Evolutionary conservation across 1,140 invertebrate genomes (phyloP).

Genomic region (Trypoxylus dichotomus): DNA sequence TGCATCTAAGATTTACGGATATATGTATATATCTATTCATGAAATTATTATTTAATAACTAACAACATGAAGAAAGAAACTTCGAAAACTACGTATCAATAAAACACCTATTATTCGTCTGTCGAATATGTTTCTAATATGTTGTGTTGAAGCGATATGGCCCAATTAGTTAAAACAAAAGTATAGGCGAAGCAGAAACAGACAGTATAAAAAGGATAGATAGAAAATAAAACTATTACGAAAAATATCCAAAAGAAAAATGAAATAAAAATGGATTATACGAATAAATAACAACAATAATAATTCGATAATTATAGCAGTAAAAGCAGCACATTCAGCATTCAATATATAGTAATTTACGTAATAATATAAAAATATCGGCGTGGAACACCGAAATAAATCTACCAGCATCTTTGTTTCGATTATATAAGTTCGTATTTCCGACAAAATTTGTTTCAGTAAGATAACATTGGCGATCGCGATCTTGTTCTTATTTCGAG

Average conservation of each 20-base stretch:
- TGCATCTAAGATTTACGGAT: too few species aligned
- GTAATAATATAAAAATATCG: not conserved
- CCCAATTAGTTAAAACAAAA: too few species aligned
- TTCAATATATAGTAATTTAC: conserved; percentile 14
- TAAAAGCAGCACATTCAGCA: conserved; percentile 42
- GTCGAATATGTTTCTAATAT: too few species aligned
- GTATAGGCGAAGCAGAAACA: too few species aligned
- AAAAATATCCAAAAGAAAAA: conserved; percentile 37
- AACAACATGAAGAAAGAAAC: too few species aligned
- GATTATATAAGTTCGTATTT: not conserved
- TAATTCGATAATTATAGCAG: conserved; percentile 31
- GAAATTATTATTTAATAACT: too few species aligned
- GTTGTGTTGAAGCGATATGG: too few species aligned
- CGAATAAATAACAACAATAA: conserved; percentile 28
- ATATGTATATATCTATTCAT: too few species aligned
- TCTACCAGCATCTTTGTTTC: not conserved
- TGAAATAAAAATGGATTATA: conserved; percentile 28
- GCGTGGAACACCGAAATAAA: too few species aligned
- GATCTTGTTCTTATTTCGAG: not conserved
- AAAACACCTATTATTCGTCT: too few species aligned
- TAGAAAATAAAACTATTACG: conserved; percentile 19
- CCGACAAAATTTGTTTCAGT: not conserved
- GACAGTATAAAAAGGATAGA: too few species aligned
- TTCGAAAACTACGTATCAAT: too few species aligned
- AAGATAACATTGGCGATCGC: not conserved